Conservation (phyloP, 92 coral and sea anemone genomes). For the Porites lobata region DNA sequence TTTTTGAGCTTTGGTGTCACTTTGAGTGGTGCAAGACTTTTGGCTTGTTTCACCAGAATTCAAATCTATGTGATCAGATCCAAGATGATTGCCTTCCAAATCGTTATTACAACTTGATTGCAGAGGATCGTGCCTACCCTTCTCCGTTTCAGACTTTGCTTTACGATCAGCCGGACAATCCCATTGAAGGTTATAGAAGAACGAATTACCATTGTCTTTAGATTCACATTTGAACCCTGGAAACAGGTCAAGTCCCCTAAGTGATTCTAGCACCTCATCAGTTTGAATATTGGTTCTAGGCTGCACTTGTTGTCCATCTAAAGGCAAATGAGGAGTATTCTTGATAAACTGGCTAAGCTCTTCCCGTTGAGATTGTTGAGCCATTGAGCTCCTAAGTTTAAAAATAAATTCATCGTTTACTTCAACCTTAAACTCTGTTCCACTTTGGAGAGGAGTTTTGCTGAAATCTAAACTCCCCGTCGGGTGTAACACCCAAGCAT, state of each 20-base stretch:
- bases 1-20: background rate
- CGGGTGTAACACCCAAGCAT: constrained; percentile 57
- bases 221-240: background rate
- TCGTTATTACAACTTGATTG: background rate
- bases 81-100: background rate
- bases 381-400: constrained; percentile 45
- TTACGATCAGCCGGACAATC: background rate
- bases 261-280: constrained; percentile 3
- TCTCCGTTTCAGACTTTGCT: background rate
- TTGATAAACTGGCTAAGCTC: constrained; percentile 16
- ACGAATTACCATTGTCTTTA: background rate
- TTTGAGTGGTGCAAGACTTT: background rate
- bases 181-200: too few species aligned
- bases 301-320: background rate
- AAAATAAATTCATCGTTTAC: constrained; percentile 43
- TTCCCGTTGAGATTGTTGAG: background rate
- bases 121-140: background rate
- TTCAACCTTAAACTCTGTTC: constrained; percentile 47
- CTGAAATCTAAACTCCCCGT: constrained; percentile 58
- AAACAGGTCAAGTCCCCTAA: constrained; percentile 12
- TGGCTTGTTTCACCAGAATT: background rate
- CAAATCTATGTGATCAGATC: background rate
- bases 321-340: background rate
- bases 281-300: background rate
- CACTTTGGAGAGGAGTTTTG: constrained; percentile 39